Evolutionary conservation across 2,797 vertebrate genomes (phyloP).

Genomic region (Potorous gilbertii): DNA sequence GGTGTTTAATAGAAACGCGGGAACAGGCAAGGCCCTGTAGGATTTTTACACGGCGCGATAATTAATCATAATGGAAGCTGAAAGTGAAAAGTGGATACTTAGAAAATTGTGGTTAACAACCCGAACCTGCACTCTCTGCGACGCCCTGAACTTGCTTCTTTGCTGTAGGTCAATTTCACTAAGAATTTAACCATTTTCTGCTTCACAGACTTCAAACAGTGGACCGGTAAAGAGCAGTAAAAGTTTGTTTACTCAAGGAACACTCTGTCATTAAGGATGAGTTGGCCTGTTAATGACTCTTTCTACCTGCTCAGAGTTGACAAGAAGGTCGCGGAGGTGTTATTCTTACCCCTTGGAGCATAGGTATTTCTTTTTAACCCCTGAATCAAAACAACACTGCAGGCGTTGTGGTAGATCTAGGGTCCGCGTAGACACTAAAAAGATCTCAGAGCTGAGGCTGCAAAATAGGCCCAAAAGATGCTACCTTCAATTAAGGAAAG

Average conservation of each 20-base stretch:
- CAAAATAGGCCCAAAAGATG: not conserved
- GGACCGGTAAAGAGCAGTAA: conserved; percentile 84
- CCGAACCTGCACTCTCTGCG: conserved; percentile 69
- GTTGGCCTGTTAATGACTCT: conserved; percentile 69
- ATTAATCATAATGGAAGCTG: conserved; percentile 79
- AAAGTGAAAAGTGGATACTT: conserved; percentile 71
- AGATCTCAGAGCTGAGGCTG: not conserved
- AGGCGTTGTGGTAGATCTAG: not conserved
- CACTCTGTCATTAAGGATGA: conserved; percentile 83
- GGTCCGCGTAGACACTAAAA: not conserved
- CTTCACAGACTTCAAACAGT: conserved; percentile 85
- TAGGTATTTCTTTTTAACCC: not conserved
- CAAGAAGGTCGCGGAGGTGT: conserved; percentile 59
- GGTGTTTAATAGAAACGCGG: conserved; percentile 74
- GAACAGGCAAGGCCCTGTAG: conserved; percentile 74
- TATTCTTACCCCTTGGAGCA: conserved; percentile 33
- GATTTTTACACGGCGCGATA: conserved; percentile 73
- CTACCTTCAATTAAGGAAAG: not conserved
- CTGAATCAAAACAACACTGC: not conserved
- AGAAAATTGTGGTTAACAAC: conserved; percentile 77
- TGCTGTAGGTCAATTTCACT: conserved; percentile 85
- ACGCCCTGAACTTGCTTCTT: conserved; percentile 77
- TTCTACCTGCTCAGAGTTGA: conserved; percentile 78
- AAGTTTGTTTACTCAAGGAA: conserved; percentile 87
- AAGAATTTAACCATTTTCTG: conserved; percentile 87